Evolutionary conservation across 2,888 invertebrate genomes (phyloP), one percentile per base, ranked within the genome.

Genomic region (Oscheius onirici): DNA sequence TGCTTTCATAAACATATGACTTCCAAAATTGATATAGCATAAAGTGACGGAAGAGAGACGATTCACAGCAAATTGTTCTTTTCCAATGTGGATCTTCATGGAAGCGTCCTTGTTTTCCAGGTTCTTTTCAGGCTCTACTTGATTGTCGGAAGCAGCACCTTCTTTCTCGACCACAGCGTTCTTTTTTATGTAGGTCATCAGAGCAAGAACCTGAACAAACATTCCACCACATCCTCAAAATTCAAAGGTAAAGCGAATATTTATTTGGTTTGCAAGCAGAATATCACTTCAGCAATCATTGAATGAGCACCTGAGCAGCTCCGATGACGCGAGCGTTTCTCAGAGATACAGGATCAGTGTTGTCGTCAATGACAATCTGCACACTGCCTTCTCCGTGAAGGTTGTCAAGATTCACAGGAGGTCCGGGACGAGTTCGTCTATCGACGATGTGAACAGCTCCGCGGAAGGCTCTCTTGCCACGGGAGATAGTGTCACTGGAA

Each of bases 11-110:
- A n/a, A n/a, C n/a, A n/a, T n/a, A n/a, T n/a, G n/a, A n/a, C n/a
- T n/a, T n/a, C n/a, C n/a, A n/a, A n/a, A n/a, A n/a, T n/a, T n/a
- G n/a, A n/a, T n/a, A n/a, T n/a, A n/a, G n/a, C n/a, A n/a, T n/a
- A n/a, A n/a, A n/a, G n/a, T 24, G 11, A 80, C 79, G 17, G 75
- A 75, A 22, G 69, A 63, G 20, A 78, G 74, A n/a, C 78, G 60
- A 17, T 72, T 60, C 26, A 81, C 81, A 1, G 74, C 13, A 28
- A 69, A 44, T 69, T 74, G 13, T 22, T 15, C 60, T 5, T 40
- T 51, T 8, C 43, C 34, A 8, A 52, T 51, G 10, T 15, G 49
- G 15, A 63, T 22, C 6, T 15, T 20, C 1, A 13, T n/a, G 41
- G 40, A 22, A 15, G n/a, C 22, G 1, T 40, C 54, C 22, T 24